Evolutionary conservation across 2,113 vertebrate genomes (phyloP).

Genomic region (Rhagologus leucostigma): DNA sequence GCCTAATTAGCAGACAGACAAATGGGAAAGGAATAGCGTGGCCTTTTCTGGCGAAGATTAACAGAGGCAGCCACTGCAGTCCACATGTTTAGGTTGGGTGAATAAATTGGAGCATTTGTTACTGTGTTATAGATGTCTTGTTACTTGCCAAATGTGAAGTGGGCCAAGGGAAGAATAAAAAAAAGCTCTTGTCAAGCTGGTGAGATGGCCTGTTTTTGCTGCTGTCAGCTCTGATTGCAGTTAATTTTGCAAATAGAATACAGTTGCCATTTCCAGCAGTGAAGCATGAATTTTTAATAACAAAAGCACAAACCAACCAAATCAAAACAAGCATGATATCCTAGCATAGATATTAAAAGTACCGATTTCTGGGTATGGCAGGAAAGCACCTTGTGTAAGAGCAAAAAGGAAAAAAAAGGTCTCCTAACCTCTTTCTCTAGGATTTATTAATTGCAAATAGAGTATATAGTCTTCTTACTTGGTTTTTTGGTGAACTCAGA

Average conservation of each 20-base stretch:
- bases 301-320: neutral
- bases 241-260: constrained; percentile 60
- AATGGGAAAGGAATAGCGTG: constrained; percentile 31
- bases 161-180: constrained; percentile 70
- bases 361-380: neutral
- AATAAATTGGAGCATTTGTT: constrained; percentile 83
- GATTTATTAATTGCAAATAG: neutral
- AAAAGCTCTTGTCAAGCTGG: constrained; percentile 53
- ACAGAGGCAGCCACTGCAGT: constrained; percentile 41
- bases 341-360: neutral
- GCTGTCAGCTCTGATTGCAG: constrained; percentile 66
- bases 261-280: constrained; percentile 67
- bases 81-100: constrained; percentile 77
- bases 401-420: neutral
- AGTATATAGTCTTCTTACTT: neutral
- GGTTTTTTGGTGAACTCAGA: neutral
- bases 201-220: constrained; percentile 31
- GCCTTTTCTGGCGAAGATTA: constrained; percentile 58
- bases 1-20: constrained; percentile 55
- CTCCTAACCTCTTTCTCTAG: neutral
- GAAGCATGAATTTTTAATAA: constrained; percentile 62
- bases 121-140: constrained; percentile 68
- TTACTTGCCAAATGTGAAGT: constrained; percentile 77
- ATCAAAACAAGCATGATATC: neutral
- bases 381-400: neutral